A percentile compares a stretch with the other conserved stretches of the same genome.
Conservation (phyloP, 2,888 invertebrate genomes). For the Limnephilus auricula region DNA sequence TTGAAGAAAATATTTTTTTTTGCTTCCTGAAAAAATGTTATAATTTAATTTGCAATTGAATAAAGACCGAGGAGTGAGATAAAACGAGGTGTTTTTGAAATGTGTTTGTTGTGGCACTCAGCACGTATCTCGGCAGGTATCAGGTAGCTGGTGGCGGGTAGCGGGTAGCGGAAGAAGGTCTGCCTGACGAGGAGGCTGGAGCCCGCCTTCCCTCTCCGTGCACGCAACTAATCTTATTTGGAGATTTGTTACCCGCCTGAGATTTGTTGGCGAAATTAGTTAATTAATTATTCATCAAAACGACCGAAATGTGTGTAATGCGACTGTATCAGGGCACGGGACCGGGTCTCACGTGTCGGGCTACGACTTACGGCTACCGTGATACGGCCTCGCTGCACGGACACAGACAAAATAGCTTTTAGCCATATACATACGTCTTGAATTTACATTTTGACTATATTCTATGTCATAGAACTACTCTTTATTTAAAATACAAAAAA, state of each 20-base stretch:
- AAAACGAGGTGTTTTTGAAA: neutral
- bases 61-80: neutral
- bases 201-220: constrained; percentile 10
- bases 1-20: too few species aligned
- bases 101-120: neutral
- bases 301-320: constrained; percentile 64
- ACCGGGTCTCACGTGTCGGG: constrained; percentile 41
- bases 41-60: neutral
- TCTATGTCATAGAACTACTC: neutral
- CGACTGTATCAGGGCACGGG: constrained; percentile 63
- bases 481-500: neutral
- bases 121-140: neutral
- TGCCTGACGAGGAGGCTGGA: neutral
- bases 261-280: constrained; percentile 66
- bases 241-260: constrained; percentile 65
- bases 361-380: constrained; percentile 19
- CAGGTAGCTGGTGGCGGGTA: too few species aligned
- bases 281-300: constrained; percentile 67
- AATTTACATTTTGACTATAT: neutral
- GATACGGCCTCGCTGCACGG: neutral
- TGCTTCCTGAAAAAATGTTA: neutral
- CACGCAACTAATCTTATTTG: constrained; percentile 64
- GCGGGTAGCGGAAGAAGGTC: neutral
- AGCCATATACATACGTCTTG: neutral
- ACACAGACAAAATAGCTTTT: neutral